Conservation (phyloP, 1,140 invertebrate species). For the Trichonephila inaurata region DNA sequence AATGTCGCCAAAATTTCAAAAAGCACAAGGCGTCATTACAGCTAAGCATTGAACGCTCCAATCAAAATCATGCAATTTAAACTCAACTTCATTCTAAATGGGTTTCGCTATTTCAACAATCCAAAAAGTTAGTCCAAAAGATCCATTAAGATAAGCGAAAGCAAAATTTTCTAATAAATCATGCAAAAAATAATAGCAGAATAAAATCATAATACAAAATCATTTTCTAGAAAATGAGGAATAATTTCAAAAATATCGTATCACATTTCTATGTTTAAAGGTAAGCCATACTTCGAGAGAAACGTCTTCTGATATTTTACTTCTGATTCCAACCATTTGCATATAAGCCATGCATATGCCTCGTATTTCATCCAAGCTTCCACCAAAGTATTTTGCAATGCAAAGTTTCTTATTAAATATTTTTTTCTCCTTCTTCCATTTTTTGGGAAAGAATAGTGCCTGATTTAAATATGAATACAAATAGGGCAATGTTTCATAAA, state of each 20-base stretch:
- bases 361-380: conserved; percentile 14
- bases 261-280: not conserved
- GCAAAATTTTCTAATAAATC: not conserved
- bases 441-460: not conserved
- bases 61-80: too few species aligned
- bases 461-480: conserved; percentile 75
- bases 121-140: too few species aligned
- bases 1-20: too few species aligned
- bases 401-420: conserved; percentile 69
- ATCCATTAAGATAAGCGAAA: too few species aligned
- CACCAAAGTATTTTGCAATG: conserved; percentile 59
- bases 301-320: not conserved
- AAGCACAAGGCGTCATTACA: too few species aligned
- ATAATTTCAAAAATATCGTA: not conserved
- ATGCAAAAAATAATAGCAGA: too few species aligned
- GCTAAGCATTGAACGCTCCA: too few species aligned
- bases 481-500: conserved; percentile 64
- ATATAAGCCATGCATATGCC: conserved; percentile 1
- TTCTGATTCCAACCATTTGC: not conserved
- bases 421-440: conserved; percentile 24
- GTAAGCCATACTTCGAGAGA: not conserved
- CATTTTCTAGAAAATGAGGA: not conserved
- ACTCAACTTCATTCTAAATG: too few species aligned
- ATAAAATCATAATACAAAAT: not conserved
- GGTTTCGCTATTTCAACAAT: too few species aligned